Evolutionary conservation across 2,888 invertebrate species (phyloP).

Genomic region (Choristoneura rosaceana): DNA sequence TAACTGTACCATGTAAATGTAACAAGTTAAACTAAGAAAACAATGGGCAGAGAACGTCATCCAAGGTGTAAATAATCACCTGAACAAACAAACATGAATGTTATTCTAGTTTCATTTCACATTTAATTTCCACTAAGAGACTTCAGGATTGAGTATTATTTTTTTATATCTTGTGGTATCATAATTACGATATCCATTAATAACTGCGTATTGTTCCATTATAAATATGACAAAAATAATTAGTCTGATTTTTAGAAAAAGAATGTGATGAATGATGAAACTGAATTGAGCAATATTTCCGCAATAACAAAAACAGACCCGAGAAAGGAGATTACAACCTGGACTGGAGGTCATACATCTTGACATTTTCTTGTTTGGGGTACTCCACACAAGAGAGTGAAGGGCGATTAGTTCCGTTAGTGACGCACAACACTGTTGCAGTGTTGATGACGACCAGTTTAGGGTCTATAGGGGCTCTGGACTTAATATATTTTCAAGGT

Average conservation of each 20-base stretch:
- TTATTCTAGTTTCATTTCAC: neutral
- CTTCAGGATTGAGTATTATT: neutral
- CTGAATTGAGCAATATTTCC: constrained; percentile 21
- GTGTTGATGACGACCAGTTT: constrained; percentile 17
- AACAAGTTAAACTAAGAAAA: constrained; percentile 7
- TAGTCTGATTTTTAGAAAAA: neutral
- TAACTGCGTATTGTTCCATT: neutral
- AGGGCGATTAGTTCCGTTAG: constrained; percentile 61
- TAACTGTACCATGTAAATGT: neutral
- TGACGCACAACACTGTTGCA: constrained; percentile 51
- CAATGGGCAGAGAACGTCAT: constrained; percentile 18
- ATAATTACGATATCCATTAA: neutral
- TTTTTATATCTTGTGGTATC: neutral
- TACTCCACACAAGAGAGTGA: constrained; percentile 58
- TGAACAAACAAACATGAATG: constrained; percentile 32
- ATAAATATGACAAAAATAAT: neutral
- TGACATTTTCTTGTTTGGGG: constrained; percentile 76
- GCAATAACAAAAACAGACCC: constrained; percentile 36
- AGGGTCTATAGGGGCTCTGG: constrained; percentile 25
- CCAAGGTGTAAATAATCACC: constrained; percentile 27
- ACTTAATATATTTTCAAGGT: constrained; percentile 37
- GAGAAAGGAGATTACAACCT: constrained; percentile 57
- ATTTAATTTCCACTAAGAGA: neutral
- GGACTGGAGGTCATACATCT: constrained; percentile 80
- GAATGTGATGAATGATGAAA: neutral